These are phyloP conservation scores for Emydura subglobosa DNA, from an alignment of 2,113 vertebrate genomes.

Conservation along the genomic window DNA sequence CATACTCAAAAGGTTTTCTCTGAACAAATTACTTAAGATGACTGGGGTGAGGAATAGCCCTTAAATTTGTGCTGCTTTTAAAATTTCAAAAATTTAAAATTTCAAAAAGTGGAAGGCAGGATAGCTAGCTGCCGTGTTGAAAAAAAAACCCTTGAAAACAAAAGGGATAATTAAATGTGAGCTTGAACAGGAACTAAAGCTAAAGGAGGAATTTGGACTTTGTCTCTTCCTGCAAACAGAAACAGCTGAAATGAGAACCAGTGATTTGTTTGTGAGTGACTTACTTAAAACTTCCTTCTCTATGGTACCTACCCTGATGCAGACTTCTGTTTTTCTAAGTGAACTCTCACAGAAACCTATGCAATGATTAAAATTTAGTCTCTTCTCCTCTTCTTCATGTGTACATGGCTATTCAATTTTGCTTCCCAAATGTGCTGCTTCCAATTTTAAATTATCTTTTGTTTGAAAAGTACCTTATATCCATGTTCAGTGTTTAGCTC, in stretches of 20 bases:
- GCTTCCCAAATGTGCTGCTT: constrained; percentile 8
- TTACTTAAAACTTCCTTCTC: background rate
- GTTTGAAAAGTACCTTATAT: constrained; percentile 19
- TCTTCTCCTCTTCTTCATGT: background rate
- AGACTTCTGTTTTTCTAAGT: background rate
- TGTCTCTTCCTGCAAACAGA: background rate
- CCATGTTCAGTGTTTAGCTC: background rate
- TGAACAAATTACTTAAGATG: background rate
- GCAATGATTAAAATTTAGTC: constrained; percentile 11
- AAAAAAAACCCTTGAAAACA: constrained; percentile 18
- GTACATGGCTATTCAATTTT: background rate
- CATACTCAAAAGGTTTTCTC: background rate
- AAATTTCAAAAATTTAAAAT: constrained; percentile 40
- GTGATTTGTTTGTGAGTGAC: background rate
- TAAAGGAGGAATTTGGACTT: background rate
- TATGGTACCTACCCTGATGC: background rate
- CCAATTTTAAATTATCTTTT: constrained; percentile 49
- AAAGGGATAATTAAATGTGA: background rate
- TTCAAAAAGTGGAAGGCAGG: constrained; percentile 28
- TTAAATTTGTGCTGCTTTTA: constrained; percentile 55
- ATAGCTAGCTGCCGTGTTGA: background rate
- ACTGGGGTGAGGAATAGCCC: constrained; percentile 4
- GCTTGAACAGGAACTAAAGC: background rate
- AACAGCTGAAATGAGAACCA: background rate
- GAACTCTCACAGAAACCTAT: background rate